Base-by-base conservation (phyloP, 2,797 vertebrate species). In the Meda fulgida region DNA sequence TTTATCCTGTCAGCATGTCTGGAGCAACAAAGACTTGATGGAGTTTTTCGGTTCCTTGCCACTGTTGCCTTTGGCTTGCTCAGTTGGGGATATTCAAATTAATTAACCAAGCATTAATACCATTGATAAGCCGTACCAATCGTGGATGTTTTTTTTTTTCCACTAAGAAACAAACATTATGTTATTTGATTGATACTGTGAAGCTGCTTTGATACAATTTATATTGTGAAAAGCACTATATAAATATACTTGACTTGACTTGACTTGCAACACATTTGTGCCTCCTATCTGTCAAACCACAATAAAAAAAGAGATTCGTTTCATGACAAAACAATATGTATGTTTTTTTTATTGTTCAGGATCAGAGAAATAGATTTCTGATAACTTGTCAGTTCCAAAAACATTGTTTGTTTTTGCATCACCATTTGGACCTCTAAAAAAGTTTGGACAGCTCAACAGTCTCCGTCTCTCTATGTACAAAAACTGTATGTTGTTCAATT, bases 1-100 rank as follows among this genome's bases (percentile, higher is more conserved):
- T 71, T 65, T 53, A 55, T 51, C 40, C 43, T 81, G 78, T 86
- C 67, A 81, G 58, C 29, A 53, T 36, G 55, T 67, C 81, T 83
- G 34, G 18, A 40, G 36, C 66, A 31, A 58, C 67, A 43, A 36
- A 71, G 71, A 72, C 36, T n/a, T n/a, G n/a, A n/a, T n/a, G n/a
- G n/a, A n/a, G n/a, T n/a, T n/a, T n/a, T n/a, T n/a, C n/a, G n/a
- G n/a, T n/a, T n/a, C n/a, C n/a, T n/a, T n/a, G n/a, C n/a, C n/a
- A n/a, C n/a, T n/a, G n/a, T n/a, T n/a, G n/a, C n/a, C n/a, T n/a
- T n/a, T n/a, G n/a, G n/a, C n/a, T n/a, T n/a, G n/a, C n/a, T n/a
- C n/a, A n/a, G n/a, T n/a, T n/a, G n/a, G n/a, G n/a, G n/a, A n/a
- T n/a, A n/a, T n/a, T n/a, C n/a, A n/a, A n/a, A n/a, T n/a, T n/a